Evolutionary conservation across 2,113 vertebrate species (phyloP), one percentile per base, ranked within the genome.

Genomic region (Hippocampus mohnikei): DNA sequence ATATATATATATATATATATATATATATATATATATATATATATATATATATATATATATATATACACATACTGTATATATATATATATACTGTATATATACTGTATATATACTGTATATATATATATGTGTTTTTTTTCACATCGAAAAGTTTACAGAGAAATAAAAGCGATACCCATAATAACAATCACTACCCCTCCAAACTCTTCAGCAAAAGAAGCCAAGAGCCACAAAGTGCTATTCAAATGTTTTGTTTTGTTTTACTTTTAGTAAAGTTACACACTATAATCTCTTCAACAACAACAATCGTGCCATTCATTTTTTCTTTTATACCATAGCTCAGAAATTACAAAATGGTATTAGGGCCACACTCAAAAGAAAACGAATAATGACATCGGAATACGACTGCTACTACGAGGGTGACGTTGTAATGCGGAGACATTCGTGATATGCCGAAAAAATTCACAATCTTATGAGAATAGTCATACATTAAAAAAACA

Each of bases 171-270:
- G 85, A 90, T 88, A 88, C 87, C 89, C 89, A 88, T 84, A 79
- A 83, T 88, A 81, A 85, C 84, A 33, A 68, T 41, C 52, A 56
- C n/a, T 20, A 37, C 29, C 84, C 89, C 91, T 76, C 89, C 88
- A 87, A 78, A 81, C 89, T 92, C 90, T 89, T 88, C 79, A 81
- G 86, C 73, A 44, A 60, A 86, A 87, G 81, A 90, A 88, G 89
- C 89, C 89, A 90, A 92, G 91, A 92, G 89, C 87, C 88, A 89
- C 91, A 91, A 92, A 91, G 91, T 93, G 91, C 93, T 93, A 93
- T 92, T 91, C 81, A 88, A 89, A 73, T 85, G 83, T 84, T 90
- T 27, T 15, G 27, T 27, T 58, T 33, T 60, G 89, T 85, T 87
- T 87, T 77, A 85, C 88, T 91, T 91, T 91, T 88, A 91, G 85